Evolutionary conservation across 1,140 invertebrate genomes (phyloP).

Genomic region (Parasteatoda tepidariorum): DNA sequence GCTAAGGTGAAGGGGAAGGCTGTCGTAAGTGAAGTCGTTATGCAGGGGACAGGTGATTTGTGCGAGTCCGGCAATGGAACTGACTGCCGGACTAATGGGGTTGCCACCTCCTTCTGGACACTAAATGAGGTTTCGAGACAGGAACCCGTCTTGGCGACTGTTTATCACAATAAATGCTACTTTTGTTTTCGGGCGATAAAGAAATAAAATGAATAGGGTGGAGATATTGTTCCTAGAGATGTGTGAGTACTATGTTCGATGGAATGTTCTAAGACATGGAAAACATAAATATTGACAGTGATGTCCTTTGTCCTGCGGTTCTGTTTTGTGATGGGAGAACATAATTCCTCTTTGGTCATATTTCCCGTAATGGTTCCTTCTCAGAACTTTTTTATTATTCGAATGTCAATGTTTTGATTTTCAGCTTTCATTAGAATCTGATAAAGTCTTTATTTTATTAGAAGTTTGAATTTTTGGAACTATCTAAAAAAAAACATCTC

Average conservation of each 20-base stretch:
- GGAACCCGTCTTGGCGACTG: constrained; percentile 16
- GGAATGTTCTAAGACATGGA: background rate
- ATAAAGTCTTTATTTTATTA: too few relatives aligned
- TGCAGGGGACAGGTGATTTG: constrained; percentile 54
- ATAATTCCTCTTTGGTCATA: too few relatives aligned
- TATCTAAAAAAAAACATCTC: too few relatives aligned
- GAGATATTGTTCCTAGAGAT: background rate
- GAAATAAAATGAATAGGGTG: background rate
- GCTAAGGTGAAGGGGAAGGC: background rate
- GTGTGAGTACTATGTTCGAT: background rate
- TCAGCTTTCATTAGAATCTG: too few relatives aligned
- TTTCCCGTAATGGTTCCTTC: too few relatives aligned
- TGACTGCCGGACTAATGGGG: constrained; percentile 43
- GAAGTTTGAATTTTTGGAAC: too few relatives aligned
- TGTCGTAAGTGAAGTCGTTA: constrained; percentile 40
- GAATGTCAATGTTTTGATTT: too few relatives aligned
- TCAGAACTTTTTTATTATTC: too few relatives aligned
- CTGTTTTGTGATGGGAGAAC: too few relatives aligned
- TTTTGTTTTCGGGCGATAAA: background rate
- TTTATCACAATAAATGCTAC: constrained; percentile 48
- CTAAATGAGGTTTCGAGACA: constrained; percentile 26
- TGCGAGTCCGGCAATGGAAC: constrained; percentile 12
- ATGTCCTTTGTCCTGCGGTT: too few relatives aligned
- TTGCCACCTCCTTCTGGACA: constrained; percentile 22
- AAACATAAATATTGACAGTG: background rate